Evolutionary conservation across 2,113 vertebrate species (phyloP).

Genomic region (Emydura subglobosa): DNA sequence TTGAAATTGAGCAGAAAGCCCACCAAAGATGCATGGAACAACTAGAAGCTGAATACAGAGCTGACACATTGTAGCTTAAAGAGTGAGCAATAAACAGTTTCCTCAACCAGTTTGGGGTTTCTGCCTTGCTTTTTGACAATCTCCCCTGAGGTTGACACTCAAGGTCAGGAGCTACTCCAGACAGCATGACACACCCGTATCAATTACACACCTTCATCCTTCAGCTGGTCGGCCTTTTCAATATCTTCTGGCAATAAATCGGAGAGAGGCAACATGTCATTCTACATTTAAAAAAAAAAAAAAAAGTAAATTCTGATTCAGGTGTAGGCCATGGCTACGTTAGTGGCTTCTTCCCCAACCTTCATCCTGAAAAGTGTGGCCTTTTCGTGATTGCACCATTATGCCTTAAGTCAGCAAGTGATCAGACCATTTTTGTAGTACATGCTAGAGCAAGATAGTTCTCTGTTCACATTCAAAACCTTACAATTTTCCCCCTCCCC

Average conservation of each 20-base stretch:
- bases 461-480: background rate
- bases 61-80: background rate
- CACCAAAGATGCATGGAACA: background rate
- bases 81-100: background rate
- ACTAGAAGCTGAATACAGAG: background rate
- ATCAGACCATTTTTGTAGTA: background rate
- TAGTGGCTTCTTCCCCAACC: background rate
- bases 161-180: background rate
- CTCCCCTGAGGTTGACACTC: background rate
- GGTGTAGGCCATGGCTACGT: background rate
- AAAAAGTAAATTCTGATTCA: background rate
- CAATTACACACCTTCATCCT: slow-evolving; percentile 91
- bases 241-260: slow-evolving; percentile 86
- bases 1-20: background rate
- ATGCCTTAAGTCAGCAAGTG: background rate
- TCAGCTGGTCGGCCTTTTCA: slow-evolving; percentile 93
- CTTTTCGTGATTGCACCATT: background rate
- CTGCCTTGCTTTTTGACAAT: background rate
- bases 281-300: slow-evolving; percentile 77
- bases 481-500: background rate
- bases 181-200: background rate
- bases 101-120: background rate
- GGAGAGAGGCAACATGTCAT: slow-evolving; percentile 85
- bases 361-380: background rate
- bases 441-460: background rate